Percentiles rank a stretch among this genome's conserved stretches.
phyloP scores from a whole-genome alignment of 2,888 invertebrate genomes.

The Galeruca laticollis region DNA sequence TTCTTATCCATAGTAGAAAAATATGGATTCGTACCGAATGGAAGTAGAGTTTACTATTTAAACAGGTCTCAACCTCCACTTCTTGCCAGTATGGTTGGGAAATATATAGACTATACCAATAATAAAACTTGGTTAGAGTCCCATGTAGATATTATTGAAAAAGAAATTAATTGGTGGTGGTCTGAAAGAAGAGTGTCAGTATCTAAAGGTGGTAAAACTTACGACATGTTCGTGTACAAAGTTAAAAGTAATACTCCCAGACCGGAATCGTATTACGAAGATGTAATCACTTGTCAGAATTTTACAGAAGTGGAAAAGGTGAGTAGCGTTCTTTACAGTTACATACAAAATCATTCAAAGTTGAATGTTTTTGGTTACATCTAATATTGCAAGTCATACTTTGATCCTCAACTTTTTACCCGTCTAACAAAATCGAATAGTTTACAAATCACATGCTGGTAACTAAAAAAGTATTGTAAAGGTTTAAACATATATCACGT shows the following conservation, averaged over 20 bases:
- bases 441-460: too few relatives aligned
- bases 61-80: slow-evolving; percentile 80
- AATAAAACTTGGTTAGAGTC: slow-evolving; percentile 74
- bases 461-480: too few relatives aligned
- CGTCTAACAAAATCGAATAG: too few relatives aligned
- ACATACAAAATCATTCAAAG: too few relatives aligned
- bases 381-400: too few relatives aligned
- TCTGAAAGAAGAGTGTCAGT: slow-evolving; percentile 70
- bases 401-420: too few relatives aligned
- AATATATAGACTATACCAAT: slow-evolving; percentile 76
- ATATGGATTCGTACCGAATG: slow-evolving; percentile 83
- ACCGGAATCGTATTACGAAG: slow-evolving; percentile 81
- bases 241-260: slow-evolving; percentile 75
- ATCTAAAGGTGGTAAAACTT: slow-evolving; percentile 67
- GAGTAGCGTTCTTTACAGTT: neutral
- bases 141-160: slow-evolving; percentile 72
- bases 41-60: slow-evolving; percentile 83
- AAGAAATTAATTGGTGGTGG: slow-evolving; percentile 77
- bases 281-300: slow-evolving; percentile 67
- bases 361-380: too few relatives aligned
- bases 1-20: slow-evolving; percentile 77
- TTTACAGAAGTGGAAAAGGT: slow-evolving; percentile 27
- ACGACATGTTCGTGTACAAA: slow-evolving; percentile 73
- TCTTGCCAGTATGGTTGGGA: slow-evolving; percentile 78
- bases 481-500: too few relatives aligned